Evolutionary conservation across 2,797 vertebrate species (phyloP), one percentile per base, ranked within the genome.

Genomic region (Hippoglossus hippoglossus): DNA sequence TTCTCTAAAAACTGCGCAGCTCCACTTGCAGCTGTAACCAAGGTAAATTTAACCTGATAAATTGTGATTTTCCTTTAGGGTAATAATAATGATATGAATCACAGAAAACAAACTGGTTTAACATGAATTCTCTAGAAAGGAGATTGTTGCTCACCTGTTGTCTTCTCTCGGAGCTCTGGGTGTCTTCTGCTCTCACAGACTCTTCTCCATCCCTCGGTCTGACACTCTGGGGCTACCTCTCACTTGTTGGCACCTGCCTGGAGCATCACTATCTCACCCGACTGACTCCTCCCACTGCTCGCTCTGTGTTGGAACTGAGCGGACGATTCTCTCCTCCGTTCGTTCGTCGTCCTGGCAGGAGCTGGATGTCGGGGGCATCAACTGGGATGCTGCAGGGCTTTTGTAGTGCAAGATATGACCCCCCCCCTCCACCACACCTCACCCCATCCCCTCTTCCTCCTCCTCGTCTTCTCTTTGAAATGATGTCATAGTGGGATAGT

Each of bases 161-260:
- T 67, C 50, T 39, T 73, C 64, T 80, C 77, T 71, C 21, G 5
- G 72, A 74, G 83, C 71, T 88, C 77, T 60, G 50, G 19, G 57
- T 55, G 84, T 89, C 79, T 87, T 67, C 50, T 77, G 82, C 82
- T 84, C 83, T 90, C 75, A 90, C 79, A 88, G 91, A 70, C 87
- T 93, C 86, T 87, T 87, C 73, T 92, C 81, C 94, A 93, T 94
- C 84, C 24, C 26, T 67, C 63, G 70, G 46, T 70, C 88, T 69
- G 60, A 6, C 76, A 75, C 79, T 79, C 49, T 86, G 53, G 57
- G 57, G 81, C 79, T 89, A 85, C 92, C 71, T 82, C 89, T 93
- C 87, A 94, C 87, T 93, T 92, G 91, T 90, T 88, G 90, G 91
- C 91, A 95, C 94, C 94, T 94, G 93, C 91, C 87, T 81, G 71